Percentiles rank a stretch among this genome's conserved stretches.
Conservation (phyloP, 2,888 invertebrate species). For the Microdon myrmicae region DNA sequence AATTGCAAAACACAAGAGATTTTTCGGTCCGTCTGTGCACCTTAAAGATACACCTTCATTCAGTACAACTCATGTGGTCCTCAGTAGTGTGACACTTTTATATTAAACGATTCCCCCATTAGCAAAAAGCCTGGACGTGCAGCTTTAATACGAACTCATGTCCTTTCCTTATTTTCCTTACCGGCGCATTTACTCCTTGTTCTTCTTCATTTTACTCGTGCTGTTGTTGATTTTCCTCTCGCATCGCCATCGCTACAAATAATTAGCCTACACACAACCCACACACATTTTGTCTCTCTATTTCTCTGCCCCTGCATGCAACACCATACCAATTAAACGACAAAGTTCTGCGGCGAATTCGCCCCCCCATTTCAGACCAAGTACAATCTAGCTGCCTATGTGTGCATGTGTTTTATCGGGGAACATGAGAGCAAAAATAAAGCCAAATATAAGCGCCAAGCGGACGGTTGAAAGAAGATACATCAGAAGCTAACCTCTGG, state of each 20-base stretch:
- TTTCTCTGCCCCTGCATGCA: slow-evolving; percentile 15
- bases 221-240: slow-evolving; percentile 22
- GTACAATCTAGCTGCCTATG: neutral
- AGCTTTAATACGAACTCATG: slow-evolving; percentile 11
- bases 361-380: slow-evolving; percentile 20
- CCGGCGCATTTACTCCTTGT: too few relatives aligned
- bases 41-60: slow-evolving; percentile 51
- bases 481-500: slow-evolving; percentile 25
- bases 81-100: slow-evolving; percentile 40
- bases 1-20: too few relatives aligned
- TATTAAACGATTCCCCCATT: too few relatives aligned
- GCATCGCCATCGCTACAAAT: slow-evolving; percentile 37
- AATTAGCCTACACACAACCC: slow-evolving; percentile 38
- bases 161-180: too few relatives aligned
- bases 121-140: slow-evolving; percentile 14
- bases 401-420: slow-evolving; percentile 10
- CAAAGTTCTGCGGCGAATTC: slow-evolving; percentile 36
- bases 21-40: slow-evolving; percentile 44
- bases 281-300: neutral
- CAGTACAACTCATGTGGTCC: slow-evolving; percentile 34
- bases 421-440: slow-evolving; percentile 31
- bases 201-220: slow-evolving; percentile 36
- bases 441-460: slow-evolving; percentile 11
- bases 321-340: slow-evolving; percentile 17
- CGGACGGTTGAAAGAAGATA: slow-evolving; percentile 17